These are phyloP conservation scores for Odontocerum albicorne DNA, from an alignment of 2,888 invertebrate genomes.

Conservation along the genomic window DNA sequence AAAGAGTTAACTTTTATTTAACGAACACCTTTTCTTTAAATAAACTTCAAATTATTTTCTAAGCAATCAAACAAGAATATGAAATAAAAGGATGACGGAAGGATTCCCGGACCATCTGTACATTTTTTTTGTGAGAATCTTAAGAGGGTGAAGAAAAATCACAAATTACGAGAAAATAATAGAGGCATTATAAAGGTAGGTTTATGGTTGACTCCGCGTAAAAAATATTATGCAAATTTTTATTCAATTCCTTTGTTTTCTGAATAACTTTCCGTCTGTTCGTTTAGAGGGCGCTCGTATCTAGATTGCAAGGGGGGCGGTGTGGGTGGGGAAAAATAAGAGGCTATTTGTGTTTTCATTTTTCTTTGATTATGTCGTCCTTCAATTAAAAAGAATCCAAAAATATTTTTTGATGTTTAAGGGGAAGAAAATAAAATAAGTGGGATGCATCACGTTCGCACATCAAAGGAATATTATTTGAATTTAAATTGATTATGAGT, in stretches of 20 bases:
- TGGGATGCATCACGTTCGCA: too few species aligned
- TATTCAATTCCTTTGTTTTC: constrained; percentile 36
- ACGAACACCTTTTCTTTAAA: too few species aligned
- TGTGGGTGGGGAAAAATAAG: constrained; percentile 32
- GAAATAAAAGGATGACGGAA: too few species aligned
- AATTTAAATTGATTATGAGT: too few species aligned
- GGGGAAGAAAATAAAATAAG: neutral
- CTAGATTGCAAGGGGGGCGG: constrained; percentile 22
- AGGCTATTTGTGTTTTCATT: constrained; percentile 39
- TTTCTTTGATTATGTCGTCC: constrained; percentile 34
- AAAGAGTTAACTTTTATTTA: too few species aligned
- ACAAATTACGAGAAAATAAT: neutral
- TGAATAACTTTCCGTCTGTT: constrained; percentile 33
- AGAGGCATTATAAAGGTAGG: neutral
- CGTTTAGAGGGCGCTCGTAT: constrained; percentile 20
- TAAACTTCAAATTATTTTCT: too few species aligned
- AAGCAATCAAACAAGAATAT: too few species aligned
- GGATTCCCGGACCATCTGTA: too few species aligned
- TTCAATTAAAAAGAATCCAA: constrained; percentile 25
- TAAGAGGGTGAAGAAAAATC: neutral
- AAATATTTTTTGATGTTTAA: neutral
- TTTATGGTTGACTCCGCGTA: constrained; percentile 9
- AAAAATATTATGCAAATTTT: constrained; percentile 35
- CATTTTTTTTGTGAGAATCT: too few species aligned
- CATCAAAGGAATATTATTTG: too few species aligned